Evolutionary conservation across 2,797 vertebrate genomes (phyloP), one percentile per base, ranked within the genome.

Genomic region (Pseudomugil gertrudae): DNA sequence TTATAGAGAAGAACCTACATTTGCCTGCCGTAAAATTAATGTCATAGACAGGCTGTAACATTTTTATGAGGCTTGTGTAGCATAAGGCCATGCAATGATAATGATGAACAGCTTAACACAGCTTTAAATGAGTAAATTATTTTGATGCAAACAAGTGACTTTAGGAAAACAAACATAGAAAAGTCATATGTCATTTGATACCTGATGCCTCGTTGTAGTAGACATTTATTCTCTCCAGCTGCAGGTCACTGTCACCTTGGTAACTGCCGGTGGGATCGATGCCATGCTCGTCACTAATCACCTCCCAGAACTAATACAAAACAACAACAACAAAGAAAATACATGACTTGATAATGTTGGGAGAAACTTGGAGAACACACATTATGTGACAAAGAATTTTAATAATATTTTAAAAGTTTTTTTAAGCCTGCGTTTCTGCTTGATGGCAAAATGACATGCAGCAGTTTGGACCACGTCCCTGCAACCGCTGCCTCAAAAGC

Each of bases 161-260:
- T 11, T 67, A 68, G 63, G 8, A 32, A 66, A 62, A 43, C 45
- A 58, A 56, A 33, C 10, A 21, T 52, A 2, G 26, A 27, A 29
- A 29, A 9, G 10, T 15, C 17, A 19, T 40, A 9, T n/a, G n/a
- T n/a, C n/a, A n/a, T 17, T 48, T 36, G 81, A 88, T 93, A 98
- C 97, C 96, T 58, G 95, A 93, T 29, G 97, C 97, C 86, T 98
- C 97, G 76, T 96, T 99, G 90, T 98, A 98, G 91, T 99, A 98
- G 43, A 99, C 96, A 0, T 95, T 97, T 90, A 98, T 97, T 86
- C 97, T 95, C 90, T 99, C 97, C 89, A 98, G 93, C 88, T 98
- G 97, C 90, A 98, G 90, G 55, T 97, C 95, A 0, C 96, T 98
- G 93, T 99, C 96, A 66, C 97, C 97, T 5, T 97, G 95, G 90